Percentiles rank a stretch among this genome's conserved stretches.
phyloP scores from a whole-genome alignment of 2,113 vertebrate genomes.

The Trematomus loennbergii region DNA sequence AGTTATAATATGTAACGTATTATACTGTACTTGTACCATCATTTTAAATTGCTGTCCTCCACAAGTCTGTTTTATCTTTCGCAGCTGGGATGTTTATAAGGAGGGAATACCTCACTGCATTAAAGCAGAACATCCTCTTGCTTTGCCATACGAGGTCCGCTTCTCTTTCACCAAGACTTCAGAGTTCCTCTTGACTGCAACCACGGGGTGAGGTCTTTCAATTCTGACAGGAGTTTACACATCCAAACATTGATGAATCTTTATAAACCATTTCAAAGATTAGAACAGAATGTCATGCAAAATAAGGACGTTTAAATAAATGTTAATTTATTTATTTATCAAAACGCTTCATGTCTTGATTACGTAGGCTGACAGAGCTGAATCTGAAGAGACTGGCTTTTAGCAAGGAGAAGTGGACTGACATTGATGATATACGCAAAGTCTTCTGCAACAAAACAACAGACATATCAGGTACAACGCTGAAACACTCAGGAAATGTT shows the following conservation, averaged over 20 bases:
- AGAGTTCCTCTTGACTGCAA: constrained; percentile 20
- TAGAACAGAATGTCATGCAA: no score
- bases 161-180: constrained; percentile 54
- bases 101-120: constrained; percentile 20
- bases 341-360: background rate
- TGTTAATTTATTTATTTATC: no score
- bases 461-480: constrained; percentile 34
- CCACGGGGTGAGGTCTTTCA: background rate
- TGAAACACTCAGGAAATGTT: no score
- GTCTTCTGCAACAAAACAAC: constrained; percentile 56
- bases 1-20: no score
- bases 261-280: no score
- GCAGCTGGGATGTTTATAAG: no score
- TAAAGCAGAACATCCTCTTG: background rate
- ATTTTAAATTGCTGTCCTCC: no score
- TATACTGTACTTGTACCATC: no score
- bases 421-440: constrained; percentile 26
- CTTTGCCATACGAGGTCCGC: constrained; percentile 35
- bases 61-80: no score
- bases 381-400: constrained; percentile 30
- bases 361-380: constrained; percentile 41
- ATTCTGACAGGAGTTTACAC: no score
- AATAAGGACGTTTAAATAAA: no score
- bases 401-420: background rate
- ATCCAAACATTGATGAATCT: no score